A percentile compares a stretch with the other conserved stretches of the same genome.
Conservation (phyloP, 2,113 vertebrate species). For the Pseudonaja textilis region DNA sequence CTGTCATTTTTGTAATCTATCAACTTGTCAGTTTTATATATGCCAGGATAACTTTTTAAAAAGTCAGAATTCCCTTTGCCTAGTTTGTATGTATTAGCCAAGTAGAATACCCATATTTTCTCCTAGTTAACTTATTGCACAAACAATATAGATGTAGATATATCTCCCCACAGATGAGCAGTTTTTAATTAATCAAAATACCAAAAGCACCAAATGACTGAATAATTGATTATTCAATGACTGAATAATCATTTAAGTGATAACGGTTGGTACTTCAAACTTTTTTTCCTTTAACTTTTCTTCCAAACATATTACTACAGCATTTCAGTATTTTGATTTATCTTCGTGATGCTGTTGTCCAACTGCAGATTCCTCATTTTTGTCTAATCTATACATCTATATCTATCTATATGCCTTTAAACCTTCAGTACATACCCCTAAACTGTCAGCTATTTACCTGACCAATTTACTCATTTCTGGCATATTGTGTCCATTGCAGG, state of each 20-base stretch:
- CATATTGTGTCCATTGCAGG: neutral
- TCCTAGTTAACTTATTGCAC: neutral
- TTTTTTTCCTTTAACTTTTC: neutral
- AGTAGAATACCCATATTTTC: neutral
- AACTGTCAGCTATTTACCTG: neutral
- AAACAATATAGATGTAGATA: neutral
- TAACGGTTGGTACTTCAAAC: too few species aligned
- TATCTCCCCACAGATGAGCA: neutral
- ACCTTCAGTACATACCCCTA: neutral
- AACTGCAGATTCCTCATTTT: neutral
- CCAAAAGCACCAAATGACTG: neutral
- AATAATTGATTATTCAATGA: neutral
- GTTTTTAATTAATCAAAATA: neutral
- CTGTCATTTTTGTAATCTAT: neutral
- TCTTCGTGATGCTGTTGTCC: too few species aligned
- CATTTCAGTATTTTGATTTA: too few species aligned
- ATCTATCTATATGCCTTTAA: too few species aligned
- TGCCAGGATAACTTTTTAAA: too few species aligned
- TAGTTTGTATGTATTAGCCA: neutral
- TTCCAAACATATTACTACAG: too few species aligned
- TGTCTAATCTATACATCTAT: neutral
- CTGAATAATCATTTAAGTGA: too few species aligned
- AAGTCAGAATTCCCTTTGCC: neutral
- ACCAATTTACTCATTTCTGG: too few species aligned
- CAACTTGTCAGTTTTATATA: neutral